phyloP scores from a whole-genome alignment of 2,113 vertebrate species.

The Electrona antarctica region DNA sequence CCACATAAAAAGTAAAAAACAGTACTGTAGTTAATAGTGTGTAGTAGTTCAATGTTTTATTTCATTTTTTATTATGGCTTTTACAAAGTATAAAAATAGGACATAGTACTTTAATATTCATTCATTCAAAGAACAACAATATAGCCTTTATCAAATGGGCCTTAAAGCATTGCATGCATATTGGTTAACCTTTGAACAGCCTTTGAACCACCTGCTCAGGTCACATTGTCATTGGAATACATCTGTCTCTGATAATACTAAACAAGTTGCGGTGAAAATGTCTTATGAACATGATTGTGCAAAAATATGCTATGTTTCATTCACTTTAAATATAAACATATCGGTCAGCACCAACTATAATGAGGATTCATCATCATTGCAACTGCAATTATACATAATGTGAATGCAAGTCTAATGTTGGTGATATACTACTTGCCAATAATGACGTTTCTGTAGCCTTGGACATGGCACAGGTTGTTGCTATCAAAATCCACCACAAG shows the following conservation, averaged over 20 bases:
- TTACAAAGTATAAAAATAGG: slow-evolving; percentile 25
- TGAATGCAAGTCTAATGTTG: background rate
- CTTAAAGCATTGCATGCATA: slow-evolving; percentile 7
- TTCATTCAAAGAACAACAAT: background rate
- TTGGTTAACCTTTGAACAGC: slow-evolving; percentile 1
- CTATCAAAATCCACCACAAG: slow-evolving; percentile 92
- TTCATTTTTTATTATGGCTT: slow-evolving; percentile 7
- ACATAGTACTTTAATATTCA: slow-evolving; percentile 5
- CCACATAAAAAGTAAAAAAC: no score
- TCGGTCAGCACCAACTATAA: no score
- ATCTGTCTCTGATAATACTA: slow-evolving; percentile 1
- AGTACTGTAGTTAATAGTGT: no score
- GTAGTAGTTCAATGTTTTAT: no score
- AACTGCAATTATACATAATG: background rate
- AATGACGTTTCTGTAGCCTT: slow-evolving; percentile 89
- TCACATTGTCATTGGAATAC: slow-evolving; percentile 9
- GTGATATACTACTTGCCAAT: slow-evolving; percentile 73
- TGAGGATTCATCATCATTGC: background rate
- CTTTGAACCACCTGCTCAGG: background rate
- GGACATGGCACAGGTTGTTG: slow-evolving; percentile 84
- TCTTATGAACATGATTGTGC: background rate
- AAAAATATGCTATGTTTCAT: background rate
- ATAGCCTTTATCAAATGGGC: background rate
- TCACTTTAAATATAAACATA: background rate
- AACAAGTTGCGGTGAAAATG: slow-evolving; percentile 1